Evolutionary conservation across 2,888 invertebrate species (phyloP).

Genomic region (Sussaba pulchella): DNA sequence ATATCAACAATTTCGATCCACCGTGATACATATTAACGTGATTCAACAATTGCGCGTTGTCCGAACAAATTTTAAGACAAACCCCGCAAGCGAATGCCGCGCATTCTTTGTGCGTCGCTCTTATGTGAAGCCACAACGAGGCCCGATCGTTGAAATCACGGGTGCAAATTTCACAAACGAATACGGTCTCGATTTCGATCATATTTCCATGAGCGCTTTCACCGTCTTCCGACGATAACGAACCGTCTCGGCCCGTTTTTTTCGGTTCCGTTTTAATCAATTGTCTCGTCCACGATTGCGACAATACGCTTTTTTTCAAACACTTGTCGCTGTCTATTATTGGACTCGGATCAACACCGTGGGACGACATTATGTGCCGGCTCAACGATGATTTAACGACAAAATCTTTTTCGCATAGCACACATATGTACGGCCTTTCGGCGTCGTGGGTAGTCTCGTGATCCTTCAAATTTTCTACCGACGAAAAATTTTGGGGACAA

Average conservation of each 20-base stretch:
- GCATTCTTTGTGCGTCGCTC: constrained; percentile 85
- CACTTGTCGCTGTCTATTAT: constrained; percentile 81
- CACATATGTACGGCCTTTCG: constrained; percentile 84
- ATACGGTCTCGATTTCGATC: constrained; percentile 84
- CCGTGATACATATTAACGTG: constrained; percentile 85
- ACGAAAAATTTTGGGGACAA: constrained; percentile 79
- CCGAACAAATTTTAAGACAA: constrained; percentile 85
- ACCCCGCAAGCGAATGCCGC: constrained; percentile 86
- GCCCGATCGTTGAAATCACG: constrained; percentile 85
- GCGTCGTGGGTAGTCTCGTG: constrained; percentile 80
- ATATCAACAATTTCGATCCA: constrained; percentile 81
- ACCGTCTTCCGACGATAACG: constrained; percentile 75
- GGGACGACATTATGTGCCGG: constrained; percentile 85
- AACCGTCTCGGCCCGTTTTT: constrained; percentile 73
- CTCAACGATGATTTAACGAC: constrained; percentile 84
- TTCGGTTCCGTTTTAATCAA: constrained; percentile 69
- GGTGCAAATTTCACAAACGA: constrained; percentile 85
- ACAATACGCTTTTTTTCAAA: constrained; percentile 74
- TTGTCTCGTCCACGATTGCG: constrained; percentile 72
- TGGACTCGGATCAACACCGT: constrained; percentile 85
- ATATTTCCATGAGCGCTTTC: constrained; percentile 79
- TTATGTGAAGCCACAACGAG: constrained; percentile 86
- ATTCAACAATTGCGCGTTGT: constrained; percentile 84
- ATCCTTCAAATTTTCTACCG: constrained; percentile 77
- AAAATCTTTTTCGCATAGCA: constrained; percentile 86